These are phyloP conservation scores for Otis tarda DNA, from an alignment of 2,113 vertebrate species.

Conservation along the genomic window DNA sequence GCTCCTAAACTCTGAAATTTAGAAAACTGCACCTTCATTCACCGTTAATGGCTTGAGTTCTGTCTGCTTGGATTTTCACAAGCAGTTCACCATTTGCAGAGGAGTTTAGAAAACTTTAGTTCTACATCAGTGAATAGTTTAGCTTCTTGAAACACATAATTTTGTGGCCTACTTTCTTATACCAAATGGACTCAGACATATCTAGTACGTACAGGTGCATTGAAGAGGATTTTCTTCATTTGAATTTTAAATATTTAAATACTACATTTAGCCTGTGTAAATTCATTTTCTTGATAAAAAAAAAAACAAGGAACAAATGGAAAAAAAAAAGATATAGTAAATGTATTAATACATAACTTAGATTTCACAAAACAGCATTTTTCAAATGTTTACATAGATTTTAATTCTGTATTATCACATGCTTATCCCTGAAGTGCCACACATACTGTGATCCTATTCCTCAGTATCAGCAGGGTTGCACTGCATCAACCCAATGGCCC, in stretches of 20 bases:
- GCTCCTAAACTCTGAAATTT: background rate
- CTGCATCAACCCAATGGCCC: background rate
- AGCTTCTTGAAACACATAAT: slow-evolving; percentile 61
- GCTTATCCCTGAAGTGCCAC: background rate
- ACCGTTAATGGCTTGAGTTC: background rate
- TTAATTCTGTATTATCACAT: background rate
- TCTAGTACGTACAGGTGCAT: slow-evolving; percentile 49
- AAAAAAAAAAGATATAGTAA: fast-evolving
- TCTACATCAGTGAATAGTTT: slow-evolving; percentile 47
- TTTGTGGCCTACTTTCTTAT: slow-evolving; percentile 64
- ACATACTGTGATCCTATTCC: background rate
- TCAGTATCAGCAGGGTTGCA: background rate
- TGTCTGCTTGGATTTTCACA: slow-evolving; percentile 19
- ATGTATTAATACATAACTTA: background rate
- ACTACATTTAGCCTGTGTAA: slow-evolving; percentile 24
- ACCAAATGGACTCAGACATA: slow-evolving; percentile 65
- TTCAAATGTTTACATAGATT: background rate
- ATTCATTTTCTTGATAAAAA: background rate
- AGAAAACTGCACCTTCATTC: background rate
- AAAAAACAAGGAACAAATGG: background rate
- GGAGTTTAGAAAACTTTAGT: slow-evolving; percentile 49
- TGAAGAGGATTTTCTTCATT: slow-evolving; percentile 60
- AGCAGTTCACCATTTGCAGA: slow-evolving; percentile 25
- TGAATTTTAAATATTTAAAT: slow-evolving; percentile 75
- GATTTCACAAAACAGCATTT: background rate